Evolutionary conservation across 2,113 vertebrate genomes (phyloP).

Genomic region (Triplophysa tibetana): DNA sequence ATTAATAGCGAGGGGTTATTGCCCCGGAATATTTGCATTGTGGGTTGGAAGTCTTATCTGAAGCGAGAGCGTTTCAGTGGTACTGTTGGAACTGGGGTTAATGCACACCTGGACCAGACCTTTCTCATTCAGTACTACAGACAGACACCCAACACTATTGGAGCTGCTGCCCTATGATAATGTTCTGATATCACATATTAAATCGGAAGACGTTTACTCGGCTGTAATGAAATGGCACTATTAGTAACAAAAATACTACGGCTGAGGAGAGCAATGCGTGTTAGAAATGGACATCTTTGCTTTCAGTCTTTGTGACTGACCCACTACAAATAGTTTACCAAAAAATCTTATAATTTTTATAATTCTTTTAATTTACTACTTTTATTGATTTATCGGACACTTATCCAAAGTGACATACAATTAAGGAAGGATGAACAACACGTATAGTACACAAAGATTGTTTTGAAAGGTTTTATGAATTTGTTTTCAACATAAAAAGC

Average conservation of each 20-base stretch:
- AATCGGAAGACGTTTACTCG: conserved; percentile 34
- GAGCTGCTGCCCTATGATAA: conserved; percentile 8
- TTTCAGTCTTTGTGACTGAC: background rate
- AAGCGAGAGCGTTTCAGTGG: conserved; percentile 66
- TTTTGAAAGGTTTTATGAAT: background rate
- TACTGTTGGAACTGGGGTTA: conserved; percentile 25
- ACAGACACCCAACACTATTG: conserved; percentile 28
- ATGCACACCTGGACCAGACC: conserved; percentile 21
- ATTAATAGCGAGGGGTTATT: conserved; percentile 68
- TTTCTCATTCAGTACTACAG: background rate
- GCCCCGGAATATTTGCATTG: conserved; percentile 69
- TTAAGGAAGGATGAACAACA: too few relatives aligned
- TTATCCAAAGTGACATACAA: too few relatives aligned
- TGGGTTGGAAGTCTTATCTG: conserved; percentile 64
- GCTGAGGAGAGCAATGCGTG: background rate
- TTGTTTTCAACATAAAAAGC: conserved; percentile 7
- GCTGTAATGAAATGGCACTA: conserved; percentile 39
- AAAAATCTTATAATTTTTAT: too few relatives aligned
- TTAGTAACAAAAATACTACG: background rate
- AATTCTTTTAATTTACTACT: too few relatives aligned
- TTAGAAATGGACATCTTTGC: background rate
- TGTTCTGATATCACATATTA: conserved; percentile 35
- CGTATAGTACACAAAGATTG: background rate
- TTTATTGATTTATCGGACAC: too few relatives aligned
- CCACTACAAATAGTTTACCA: too few relatives aligned